phyloP scores from a whole-genome alignment of 92 coral and sea anemone genomes.

The Porites cylindrica region DNA sequence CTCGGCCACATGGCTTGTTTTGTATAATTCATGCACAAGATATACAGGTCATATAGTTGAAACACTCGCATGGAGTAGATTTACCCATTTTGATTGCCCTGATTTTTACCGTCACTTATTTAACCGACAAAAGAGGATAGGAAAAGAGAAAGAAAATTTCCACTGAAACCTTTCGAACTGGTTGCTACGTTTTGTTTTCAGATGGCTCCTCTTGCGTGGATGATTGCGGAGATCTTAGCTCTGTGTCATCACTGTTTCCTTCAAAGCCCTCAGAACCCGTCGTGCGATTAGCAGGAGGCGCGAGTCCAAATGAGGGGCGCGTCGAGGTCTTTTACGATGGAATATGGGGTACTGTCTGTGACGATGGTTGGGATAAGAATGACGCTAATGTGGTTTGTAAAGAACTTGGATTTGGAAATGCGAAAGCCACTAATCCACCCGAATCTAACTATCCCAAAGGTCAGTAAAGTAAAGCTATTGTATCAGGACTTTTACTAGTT shows the following conservation, averaged over 20 bases:
- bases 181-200: not conserved
- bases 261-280: slow-evolving; percentile 65
- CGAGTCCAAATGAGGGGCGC: slow-evolving; percentile 71
- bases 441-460: slow-evolving; percentile 76
- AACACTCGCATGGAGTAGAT: no score
- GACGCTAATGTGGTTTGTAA: slow-evolving; percentile 81
- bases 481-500: no score
- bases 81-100: no score
- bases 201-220: slow-evolving; percentile 56
- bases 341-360: slow-evolving; percentile 91
- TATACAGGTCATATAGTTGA: no score
- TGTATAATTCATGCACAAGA: no score
- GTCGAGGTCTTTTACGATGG: slow-evolving; percentile 88
- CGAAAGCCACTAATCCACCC: slow-evolving; percentile 42
- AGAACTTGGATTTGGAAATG: slow-evolving; percentile 88
- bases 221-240: slow-evolving; percentile 67
- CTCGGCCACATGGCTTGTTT: no score
- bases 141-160: no score
- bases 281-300: slow-evolving; percentile 78
- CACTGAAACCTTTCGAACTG: not conserved
- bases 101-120: no score
- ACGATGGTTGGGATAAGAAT: slow-evolving; percentile 73
- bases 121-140: no score
- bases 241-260: slow-evolving; percentile 67
- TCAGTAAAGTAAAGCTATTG: slow-evolving; percentile 7